These are phyloP conservation scores for Choristoneura rosaceana DNA, from an alignment of 2,888 invertebrate species.

Conservation along the genomic window DNA sequence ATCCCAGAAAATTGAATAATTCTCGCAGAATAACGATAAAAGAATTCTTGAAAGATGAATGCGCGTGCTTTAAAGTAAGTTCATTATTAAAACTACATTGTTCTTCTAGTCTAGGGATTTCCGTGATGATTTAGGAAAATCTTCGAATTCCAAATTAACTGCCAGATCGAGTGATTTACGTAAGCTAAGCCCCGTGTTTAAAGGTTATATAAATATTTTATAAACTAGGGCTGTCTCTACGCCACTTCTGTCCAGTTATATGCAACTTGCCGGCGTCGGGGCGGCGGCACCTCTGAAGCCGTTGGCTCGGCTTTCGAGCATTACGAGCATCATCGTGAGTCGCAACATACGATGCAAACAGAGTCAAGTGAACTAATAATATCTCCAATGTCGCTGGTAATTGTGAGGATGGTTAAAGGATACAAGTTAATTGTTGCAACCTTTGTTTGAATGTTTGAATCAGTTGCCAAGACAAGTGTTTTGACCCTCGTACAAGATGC, in stretches of 20 bases:
- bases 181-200: too few species aligned
- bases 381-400: slow-evolving; percentile 32
- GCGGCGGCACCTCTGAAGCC: slow-evolving; percentile 60
- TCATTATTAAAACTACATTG: too few species aligned
- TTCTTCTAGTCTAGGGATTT: too few species aligned
- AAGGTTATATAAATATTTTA: too few species aligned
- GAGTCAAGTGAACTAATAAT: slow-evolving; percentile 26
- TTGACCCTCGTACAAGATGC: too few species aligned
- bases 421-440: neutral
- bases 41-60: too few species aligned
- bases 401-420: slow-evolving; percentile 3
- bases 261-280: slow-evolving; percentile 49
- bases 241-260: slow-evolving; percentile 35
- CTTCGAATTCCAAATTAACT: too few species aligned
- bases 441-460: neutral
- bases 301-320: slow-evolving; percentile 44
- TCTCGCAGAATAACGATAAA: too few species aligned
- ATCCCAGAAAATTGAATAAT: too few species aligned
- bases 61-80: too few species aligned
- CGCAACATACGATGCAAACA: slow-evolving; percentile 28
- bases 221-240: slow-evolving; percentile 44
- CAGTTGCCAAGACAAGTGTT: neutral
- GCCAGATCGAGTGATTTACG: too few species aligned
- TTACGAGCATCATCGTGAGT: slow-evolving; percentile 30
- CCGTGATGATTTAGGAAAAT: too few species aligned